Conservation (phyloP, 2,113 vertebrate species). For the human region DNA sequence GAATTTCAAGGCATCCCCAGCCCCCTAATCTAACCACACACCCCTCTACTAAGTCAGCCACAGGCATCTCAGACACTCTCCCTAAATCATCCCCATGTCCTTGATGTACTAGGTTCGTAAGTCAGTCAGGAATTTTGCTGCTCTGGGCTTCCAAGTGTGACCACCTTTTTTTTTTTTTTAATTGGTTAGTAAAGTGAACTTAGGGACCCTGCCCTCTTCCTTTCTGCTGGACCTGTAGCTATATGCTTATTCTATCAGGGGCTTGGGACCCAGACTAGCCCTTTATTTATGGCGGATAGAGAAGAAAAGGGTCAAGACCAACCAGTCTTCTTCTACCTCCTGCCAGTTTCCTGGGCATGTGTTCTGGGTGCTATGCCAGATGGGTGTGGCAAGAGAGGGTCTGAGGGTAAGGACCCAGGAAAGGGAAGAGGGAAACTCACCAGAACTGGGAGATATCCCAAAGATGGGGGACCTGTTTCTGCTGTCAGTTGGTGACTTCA, state of each 20-base stretch:
- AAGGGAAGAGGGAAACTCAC: conserved; percentile 63
- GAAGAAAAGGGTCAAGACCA: background rate
- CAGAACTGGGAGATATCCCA: background rate
- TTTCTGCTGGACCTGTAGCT: background rate
- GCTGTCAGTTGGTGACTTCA: conserved; percentile 2
- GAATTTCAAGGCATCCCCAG: background rate
- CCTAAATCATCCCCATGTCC: background rate
- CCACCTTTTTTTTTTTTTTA: background rate
- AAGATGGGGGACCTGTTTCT: background rate
- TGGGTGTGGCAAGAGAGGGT: conserved; percentile 40
- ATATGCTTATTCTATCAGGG: background rate
- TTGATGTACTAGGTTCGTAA: background rate
- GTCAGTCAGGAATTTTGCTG: background rate
- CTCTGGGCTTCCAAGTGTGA: background rate
- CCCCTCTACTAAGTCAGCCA: background rate
- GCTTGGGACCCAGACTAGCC: background rate
- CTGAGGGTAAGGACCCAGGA: background rate
- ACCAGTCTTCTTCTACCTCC: background rate
- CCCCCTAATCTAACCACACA: background rate
- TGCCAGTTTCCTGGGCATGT: background rate
- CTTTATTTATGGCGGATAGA: background rate
- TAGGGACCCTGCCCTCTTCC: background rate
- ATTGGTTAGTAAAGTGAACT: background rate
- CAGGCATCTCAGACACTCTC: background rate
- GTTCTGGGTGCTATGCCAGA: background rate